A percentile compares a stretch with the other conserved stretches of the same genome.
Evolutionary conservation across 2,797 vertebrate species (phyloP).

Genomic region (Rhinichthys osculus): DNA sequence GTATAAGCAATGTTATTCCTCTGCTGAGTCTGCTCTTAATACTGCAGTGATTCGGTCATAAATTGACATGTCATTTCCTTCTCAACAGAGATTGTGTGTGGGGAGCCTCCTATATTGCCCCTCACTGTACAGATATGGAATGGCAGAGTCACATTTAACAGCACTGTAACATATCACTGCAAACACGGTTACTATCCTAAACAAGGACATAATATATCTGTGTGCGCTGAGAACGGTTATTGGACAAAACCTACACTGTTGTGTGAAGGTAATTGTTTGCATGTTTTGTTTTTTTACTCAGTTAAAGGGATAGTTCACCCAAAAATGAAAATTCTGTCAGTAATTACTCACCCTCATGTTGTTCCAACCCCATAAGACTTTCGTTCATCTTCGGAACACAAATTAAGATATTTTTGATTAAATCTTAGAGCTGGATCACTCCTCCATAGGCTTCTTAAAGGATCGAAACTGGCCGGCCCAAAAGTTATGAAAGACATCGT

Average conservation of each 20-base stretch:
- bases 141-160: slow-evolving; percentile 74
- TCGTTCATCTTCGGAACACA: too few relatives aligned
- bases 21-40: not conserved
- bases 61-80: slow-evolving; percentile 34
- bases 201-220: slow-evolving; percentile 71
- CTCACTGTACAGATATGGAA: slow-evolving; percentile 78
- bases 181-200: slow-evolving; percentile 78
- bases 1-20: not conserved
- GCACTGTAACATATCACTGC: slow-evolving; percentile 80
- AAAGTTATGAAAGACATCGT: too few relatives aligned
- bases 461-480: too few relatives aligned
- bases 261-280: slow-evolving; percentile 81
- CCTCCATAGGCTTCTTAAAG: too few relatives aligned
- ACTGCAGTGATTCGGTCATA: not conserved
- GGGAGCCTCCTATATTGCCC: slow-evolving; percentile 76
- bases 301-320: too few relatives aligned
- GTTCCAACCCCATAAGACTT: too few relatives aligned
- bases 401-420: too few relatives aligned
- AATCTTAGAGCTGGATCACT: too few relatives aligned
- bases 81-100: slow-evolving; percentile 82
- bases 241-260: slow-evolving; percentile 80
- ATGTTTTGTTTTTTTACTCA: not conserved
- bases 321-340: too few relatives aligned
- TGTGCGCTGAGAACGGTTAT: slow-evolving; percentile 77
- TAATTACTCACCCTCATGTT: too few relatives aligned